Base-by-base conservation (phyloP, 1,140 invertebrate species). In the Cyclina sinensis region DNA sequence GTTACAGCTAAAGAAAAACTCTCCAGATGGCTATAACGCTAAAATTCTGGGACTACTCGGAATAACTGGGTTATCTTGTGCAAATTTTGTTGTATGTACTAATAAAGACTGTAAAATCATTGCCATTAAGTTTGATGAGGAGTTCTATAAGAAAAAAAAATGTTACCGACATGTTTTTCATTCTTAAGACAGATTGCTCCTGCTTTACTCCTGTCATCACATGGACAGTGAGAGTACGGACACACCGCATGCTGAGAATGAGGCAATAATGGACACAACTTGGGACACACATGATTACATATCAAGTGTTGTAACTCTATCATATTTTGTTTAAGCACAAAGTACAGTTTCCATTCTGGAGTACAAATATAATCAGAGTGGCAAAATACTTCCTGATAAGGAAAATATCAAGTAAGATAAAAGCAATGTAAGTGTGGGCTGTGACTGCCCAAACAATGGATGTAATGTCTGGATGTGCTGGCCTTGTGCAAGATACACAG, bases 381-480 rank as follows among this genome's bases (percentile, higher is more conserved):
- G 3, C 37, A 74, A 74, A 43, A 48, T 74, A 4, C 70, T 74
- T 43, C 43, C n/a, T n/a, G 16, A 32, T 4, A 37, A 74, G 12
- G 70, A 74, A 43, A 37, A n/a, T 21, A 74, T 74, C 11, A 39
- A 39, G n/a, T 1, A 11, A 21, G 43, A 74, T 21, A 74, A 74
- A 7, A 74, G 70, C 35, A 74, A 74, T 74, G 70, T 37, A 39
- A 74, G 70, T 74, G 37, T 74, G 3, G 70, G 70, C 7, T 74
- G 70, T 74, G 70, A 74, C 43, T 74, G 70, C 43, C 32, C 16
- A 27, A 74, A 74, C n/a, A 43, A 37, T 74, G 32, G 35, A 74
- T 80, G 78, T 57, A 51, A 80, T 48, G 35, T 37, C 16, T 80
- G 51, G 78, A 32, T 80, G 12, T 80, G 78, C 32, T 80, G 78